A percentile compares a stretch with the other conserved stretches of the same genome.
Evolutionary conservation across 23 tunicate genomes (phyloP).

Genomic region (Clavelina lepadiformis): DNA sequence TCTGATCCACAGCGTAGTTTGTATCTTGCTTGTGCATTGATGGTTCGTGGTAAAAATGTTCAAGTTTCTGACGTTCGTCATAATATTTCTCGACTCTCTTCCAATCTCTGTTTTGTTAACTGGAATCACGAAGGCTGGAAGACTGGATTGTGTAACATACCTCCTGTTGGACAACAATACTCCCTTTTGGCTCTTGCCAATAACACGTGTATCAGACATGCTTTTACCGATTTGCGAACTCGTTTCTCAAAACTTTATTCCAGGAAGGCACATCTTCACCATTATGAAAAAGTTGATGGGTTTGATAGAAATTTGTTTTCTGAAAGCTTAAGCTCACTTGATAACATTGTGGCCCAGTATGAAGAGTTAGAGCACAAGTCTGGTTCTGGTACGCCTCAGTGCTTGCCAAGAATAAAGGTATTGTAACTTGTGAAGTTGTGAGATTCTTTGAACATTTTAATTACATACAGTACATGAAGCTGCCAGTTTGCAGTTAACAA

Average conservation of each 20-base stretch:
- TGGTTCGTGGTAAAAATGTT: constrained; percentile 92
- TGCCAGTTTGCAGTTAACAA: too few species aligned
- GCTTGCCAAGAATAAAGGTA: constrained; percentile 9
- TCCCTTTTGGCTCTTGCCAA: constrained; percentile 79
- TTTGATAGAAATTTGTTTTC: constrained; percentile 68
- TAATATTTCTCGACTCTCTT: constrained; percentile 63
- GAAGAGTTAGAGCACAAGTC: constrained; percentile 50
- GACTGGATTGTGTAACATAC: constrained; percentile 87
- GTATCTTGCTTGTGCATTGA: constrained; percentile 81
- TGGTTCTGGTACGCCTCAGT: constrained; percentile 1
- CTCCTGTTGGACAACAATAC: constrained; percentile 92
- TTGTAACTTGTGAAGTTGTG: not conserved
- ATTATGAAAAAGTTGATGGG: constrained; percentile 82
- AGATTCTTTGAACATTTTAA: too few species aligned
- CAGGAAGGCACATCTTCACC: constrained; percentile 94
- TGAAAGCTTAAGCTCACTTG: constrained; percentile 60
- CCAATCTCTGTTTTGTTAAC: constrained; percentile 73
- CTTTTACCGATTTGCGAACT: constrained; percentile 48
- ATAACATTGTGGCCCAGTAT: constrained; percentile 55
- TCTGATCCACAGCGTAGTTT: constrained; percentile 71
- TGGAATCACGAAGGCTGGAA: constrained; percentile 99
- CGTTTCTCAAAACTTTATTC: constrained; percentile 60
- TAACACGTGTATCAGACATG: constrained; percentile 73
- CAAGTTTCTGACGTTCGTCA: constrained; percentile 77
- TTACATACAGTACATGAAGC: too few species aligned